Conservation (phyloP, 2,888 invertebrate species). For the Hyposoter dolosus region DNA sequence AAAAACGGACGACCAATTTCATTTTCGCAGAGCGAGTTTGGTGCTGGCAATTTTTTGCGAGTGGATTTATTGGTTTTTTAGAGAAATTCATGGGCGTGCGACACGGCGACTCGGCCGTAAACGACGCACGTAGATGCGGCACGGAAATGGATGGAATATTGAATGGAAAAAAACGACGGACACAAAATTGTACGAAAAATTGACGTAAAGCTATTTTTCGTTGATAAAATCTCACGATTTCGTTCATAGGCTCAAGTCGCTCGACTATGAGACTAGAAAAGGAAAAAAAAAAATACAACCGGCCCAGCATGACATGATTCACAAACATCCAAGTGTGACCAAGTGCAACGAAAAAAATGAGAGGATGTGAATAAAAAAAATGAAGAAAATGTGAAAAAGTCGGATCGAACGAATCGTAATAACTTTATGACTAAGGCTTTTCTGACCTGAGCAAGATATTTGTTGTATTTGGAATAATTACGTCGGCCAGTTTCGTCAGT, state of each 20-base stretch:
- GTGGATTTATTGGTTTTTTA: background rate
- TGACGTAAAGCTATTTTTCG: background rate
- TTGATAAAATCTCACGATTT: background rate
- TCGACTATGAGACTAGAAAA: slow-evolving; percentile 18
- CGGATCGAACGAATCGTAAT: slow-evolving; percentile 25
- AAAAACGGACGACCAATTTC: slow-evolving; percentile 10
- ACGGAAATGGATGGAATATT: background rate
- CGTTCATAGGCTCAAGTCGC: slow-evolving; percentile 22
- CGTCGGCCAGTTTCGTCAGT: slow-evolving; percentile 96
- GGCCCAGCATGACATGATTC: slow-evolving; percentile 10
- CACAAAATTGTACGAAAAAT: background rate
- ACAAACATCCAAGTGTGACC: slow-evolving; percentile 19
- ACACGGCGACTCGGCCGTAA: background rate
- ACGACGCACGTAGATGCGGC: background rate
- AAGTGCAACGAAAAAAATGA: background rate
- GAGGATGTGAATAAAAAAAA: slow-evolving; percentile 1
- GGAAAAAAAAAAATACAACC: background rate
- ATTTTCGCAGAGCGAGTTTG: background rate
- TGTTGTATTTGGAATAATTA: slow-evolving; percentile 97
- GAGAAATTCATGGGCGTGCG: background rate
- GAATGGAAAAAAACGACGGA: background rate
- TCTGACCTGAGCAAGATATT: slow-evolving; percentile 92
- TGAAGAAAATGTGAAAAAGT: slow-evolving; percentile 20
- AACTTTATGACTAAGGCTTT: slow-evolving; percentile 67
- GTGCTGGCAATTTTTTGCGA: background rate